These are phyloP conservation scores for Pangasius mekongensis DNA, from an alignment of 2,797 vertebrate species.

Conservation along the genomic window DNA sequence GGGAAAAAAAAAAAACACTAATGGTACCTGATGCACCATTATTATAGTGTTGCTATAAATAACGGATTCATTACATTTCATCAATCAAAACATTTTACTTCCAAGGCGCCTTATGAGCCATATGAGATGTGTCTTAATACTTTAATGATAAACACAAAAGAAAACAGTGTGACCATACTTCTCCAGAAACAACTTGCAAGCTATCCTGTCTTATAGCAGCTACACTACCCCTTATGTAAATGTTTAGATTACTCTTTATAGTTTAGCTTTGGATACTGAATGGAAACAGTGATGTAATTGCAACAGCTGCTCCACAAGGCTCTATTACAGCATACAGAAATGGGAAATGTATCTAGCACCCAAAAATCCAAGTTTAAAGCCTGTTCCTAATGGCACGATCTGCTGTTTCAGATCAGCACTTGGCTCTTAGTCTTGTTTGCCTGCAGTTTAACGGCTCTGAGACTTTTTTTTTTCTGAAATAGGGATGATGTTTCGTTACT, in stretches of 20 bases:
- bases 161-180: neutral
- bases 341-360: neutral
- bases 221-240: neutral
- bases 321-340: neutral
- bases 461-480: neutral
- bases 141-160: neutral
- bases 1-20: too few species aligned
- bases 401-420: neutral
- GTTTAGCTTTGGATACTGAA: slow-evolving; percentile 17
- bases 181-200: neutral
- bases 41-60: neutral
- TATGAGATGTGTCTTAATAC: neutral
- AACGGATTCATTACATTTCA: neutral
- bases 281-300: slow-evolving; percentile 16
- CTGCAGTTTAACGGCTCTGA: neutral
- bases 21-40: neutral
- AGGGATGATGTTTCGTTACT: neutral
- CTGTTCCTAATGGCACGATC: neutral
- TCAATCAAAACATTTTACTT: neutral
- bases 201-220: neutral
- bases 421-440: neutral
- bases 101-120: neutral
- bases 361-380: neutral
- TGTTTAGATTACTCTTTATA: neutral
- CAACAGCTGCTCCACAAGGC: slow-evolving; percentile 7